These are phyloP conservation scores for Masticophis lateralis DNA, from an alignment of 2,797 vertebrate genomes.

Conservation along the genomic window DNA sequence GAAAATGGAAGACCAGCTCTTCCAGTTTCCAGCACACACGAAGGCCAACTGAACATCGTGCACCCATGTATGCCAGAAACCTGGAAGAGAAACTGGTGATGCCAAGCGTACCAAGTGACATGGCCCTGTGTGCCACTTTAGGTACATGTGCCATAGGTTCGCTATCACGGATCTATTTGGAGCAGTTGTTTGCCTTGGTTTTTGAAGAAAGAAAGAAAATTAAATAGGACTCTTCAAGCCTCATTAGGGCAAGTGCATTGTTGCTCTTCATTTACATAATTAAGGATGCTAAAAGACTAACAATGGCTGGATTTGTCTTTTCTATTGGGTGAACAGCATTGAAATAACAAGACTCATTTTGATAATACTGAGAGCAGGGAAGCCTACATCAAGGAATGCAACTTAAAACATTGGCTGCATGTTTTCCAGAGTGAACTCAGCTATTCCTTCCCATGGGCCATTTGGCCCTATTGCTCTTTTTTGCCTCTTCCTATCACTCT, in stretches of 20 bases:
- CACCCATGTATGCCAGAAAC: no score
- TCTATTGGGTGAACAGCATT: constrained; percentile 2
- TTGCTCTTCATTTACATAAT: constrained; percentile 8
- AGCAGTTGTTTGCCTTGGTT: background rate
- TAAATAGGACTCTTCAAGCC: background rate
- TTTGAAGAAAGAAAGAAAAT: background rate
- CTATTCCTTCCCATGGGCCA: constrained; percentile 26
- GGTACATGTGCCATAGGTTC: no score
- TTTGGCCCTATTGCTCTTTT: constrained; percentile 6
- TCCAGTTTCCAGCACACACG: no score
- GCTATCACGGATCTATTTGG: background rate
- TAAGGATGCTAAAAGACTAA: constrained; percentile 18
- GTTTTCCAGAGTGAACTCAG: constrained; percentile 21
- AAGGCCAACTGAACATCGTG: no score
- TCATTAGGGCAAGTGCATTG: background rate
- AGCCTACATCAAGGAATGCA: constrained; percentile 23
- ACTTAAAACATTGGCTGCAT: constrained; percentile 30
- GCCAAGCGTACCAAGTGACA: no score
- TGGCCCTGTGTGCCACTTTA: no score
- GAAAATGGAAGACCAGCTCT: no score
- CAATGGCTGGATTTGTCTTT: constrained; percentile 23
- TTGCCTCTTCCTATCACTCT: background rate
- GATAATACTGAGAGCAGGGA: background rate
- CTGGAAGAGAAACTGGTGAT: no score
- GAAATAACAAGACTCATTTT: constrained; percentile 38